Evolutionary conservation across 2,113 vertebrate species (phyloP), one percentile per base, ranked within the genome.

Genomic region (Nannobrachium achirus): DNA sequence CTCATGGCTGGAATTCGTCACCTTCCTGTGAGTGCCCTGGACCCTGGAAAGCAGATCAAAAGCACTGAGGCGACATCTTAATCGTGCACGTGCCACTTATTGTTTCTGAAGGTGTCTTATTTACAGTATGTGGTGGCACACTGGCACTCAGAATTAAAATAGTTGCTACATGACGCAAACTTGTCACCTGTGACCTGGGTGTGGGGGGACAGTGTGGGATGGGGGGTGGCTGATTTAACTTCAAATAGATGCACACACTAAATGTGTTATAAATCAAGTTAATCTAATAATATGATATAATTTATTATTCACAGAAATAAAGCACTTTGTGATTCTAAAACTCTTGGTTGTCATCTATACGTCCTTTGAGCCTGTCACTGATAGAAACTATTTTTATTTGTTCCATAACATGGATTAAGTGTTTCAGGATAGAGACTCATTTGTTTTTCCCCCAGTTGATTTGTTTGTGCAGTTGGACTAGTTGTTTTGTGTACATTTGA

Each of bases 1-100:
- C 56, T 40, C 49, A 16, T n/a, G 41, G 64, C 74, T 58, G 60
- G 83, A 85, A 89, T 91, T 82, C 61, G 65, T 75, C 89, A 88
- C 73, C 13, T 33, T 61, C 45, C 67, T 84, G 90, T 52, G 74
- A 92, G 49, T 16, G 69, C 33, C 67, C 56, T 66, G 58, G 46
- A 48, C 50, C n/a, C 72, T 55, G 25, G 62, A 65, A 39, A 49
- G 62, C 48, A 56, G 58, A 61, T 59, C 14, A 60, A 75, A 66
- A 56, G 45, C 64, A 63, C 56, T 56, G 73, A 79, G 68, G 75
- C 72, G 66, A 63, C 68, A 62, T 45, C 10, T 70, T 44, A 41
- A 46, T 74, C 63, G 33, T 73, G 72, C 79, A 72, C 57, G 60
- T 74, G 73, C 69, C 50, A 52, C 39, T 42, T 39, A 16, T 19